A percentile compares a stretch with the other conserved stretches of the same genome.
Conservation (phyloP, 2,797 vertebrate genomes). For the Botia kubotai region DNA sequence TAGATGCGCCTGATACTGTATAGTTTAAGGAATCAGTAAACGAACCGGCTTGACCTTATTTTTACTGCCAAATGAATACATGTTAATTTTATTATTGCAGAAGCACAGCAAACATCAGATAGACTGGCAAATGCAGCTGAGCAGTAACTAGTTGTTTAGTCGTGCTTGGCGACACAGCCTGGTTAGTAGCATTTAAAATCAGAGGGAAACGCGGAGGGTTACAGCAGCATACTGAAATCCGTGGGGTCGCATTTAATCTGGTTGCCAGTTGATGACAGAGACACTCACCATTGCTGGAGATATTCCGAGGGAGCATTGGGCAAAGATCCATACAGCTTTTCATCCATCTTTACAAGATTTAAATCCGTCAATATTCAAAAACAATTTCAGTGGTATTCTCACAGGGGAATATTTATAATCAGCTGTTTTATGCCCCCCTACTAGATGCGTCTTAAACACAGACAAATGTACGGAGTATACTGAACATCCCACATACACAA, state of each 20-base stretch:
- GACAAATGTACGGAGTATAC: background rate
- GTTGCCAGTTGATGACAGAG: no score
- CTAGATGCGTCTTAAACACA: background rate
- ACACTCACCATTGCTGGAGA: slow-evolving; percentile 85
- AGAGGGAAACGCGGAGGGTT: no score
- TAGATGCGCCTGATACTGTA: background rate
- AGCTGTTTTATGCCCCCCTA: slow-evolving; percentile 27
- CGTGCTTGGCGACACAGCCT: background rate
- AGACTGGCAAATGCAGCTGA: background rate
- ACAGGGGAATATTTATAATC: slow-evolving; percentile 42
- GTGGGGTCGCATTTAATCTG: no score
- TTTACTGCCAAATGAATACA: background rate
- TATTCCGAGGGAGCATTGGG: slow-evolving; percentile 81
- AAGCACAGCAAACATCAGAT: no score
- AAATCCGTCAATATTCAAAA: slow-evolving; percentile 71
- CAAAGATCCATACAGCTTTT: slow-evolving; percentile 81
- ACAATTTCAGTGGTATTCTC: slow-evolving; percentile 6
- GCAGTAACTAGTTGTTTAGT: background rate
- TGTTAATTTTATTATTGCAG: no score
- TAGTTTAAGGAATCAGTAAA: no score
- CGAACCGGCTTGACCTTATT: no score
- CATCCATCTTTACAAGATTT: slow-evolving; percentile 76
- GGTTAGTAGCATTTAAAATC: slow-evolving; percentile 57
- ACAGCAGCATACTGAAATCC: no score
- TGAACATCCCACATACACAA: background rate